Evolutionary conservation across 1,140 invertebrate genomes (phyloP).

Genomic region (Dendroctonus valens): DNA sequence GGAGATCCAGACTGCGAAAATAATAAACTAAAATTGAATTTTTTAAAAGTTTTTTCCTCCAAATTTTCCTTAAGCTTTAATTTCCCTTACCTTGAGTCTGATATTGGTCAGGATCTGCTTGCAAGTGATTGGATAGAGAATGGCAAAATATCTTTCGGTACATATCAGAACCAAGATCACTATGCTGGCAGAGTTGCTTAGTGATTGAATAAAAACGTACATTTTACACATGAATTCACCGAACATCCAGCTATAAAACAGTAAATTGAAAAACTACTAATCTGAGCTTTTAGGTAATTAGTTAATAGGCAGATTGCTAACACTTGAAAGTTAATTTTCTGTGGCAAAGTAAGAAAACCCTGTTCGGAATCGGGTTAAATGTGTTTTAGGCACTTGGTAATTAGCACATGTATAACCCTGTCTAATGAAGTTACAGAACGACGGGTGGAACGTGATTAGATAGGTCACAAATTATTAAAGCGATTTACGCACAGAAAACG

Average conservation of each 20-base stretch:
- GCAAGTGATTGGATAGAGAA: conserved; percentile 77
- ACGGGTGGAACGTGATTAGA: too few relatives aligned
- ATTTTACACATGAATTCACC: conserved; percentile 80
- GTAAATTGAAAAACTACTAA: neutral
- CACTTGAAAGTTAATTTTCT: too few relatives aligned
- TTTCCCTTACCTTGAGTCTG: conserved; percentile 60
- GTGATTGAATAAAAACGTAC: conserved; percentile 77
- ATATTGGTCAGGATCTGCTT: conserved; percentile 72
- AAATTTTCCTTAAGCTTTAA: too few relatives aligned
- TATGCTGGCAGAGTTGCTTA: conserved; percentile 80
- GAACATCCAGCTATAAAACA: conserved; percentile 68
- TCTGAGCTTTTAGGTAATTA: neutral
- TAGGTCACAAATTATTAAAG: too few relatives aligned
- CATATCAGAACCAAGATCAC: conserved; percentile 79
- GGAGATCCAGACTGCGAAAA: conserved; percentile 66
- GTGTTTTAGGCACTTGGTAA: too few relatives aligned
- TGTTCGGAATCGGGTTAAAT: too few relatives aligned
- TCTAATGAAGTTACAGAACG: too few relatives aligned
- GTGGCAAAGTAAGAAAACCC: too few relatives aligned
- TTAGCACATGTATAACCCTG: too few relatives aligned
- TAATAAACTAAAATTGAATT: conserved; percentile 53
- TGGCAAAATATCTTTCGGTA: conserved; percentile 77
- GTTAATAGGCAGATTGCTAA: too few relatives aligned
- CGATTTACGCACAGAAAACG: too few relatives aligned
- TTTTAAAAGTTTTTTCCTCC: too few relatives aligned